Evolutionary conservation across 1,140 invertebrate species (phyloP).

Genomic region (Drosophila obscura): DNA sequence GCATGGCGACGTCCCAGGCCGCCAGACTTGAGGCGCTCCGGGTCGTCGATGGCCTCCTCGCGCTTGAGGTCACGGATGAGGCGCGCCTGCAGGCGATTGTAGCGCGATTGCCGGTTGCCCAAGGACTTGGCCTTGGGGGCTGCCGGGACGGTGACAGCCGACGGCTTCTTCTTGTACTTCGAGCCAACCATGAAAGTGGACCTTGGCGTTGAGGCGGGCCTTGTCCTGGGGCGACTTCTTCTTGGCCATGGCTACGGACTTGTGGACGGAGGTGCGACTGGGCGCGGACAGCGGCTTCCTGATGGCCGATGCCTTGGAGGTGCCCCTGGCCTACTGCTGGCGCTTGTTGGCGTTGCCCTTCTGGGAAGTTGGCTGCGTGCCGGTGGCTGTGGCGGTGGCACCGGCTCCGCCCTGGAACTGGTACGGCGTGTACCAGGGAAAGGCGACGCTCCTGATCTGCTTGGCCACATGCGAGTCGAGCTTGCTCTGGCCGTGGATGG

Average conservation of each 20-base stretch:
- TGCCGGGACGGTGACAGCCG: too few species aligned
- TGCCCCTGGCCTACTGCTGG: neutral
- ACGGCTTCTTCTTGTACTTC: too few species aligned
- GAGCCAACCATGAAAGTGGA: too few species aligned
- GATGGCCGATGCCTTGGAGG: neutral
- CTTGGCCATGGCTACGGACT: too few species aligned
- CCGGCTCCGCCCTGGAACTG: conserved; percentile 38
- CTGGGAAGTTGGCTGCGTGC: too few species aligned
- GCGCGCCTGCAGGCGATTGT: conserved; percentile 24
- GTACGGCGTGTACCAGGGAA: conserved; percentile 29
- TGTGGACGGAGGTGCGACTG: too few species aligned
- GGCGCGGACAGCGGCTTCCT: too few species aligned
- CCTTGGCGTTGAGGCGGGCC: too few species aligned
- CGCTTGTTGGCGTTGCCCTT: neutral
- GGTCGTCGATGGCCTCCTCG: conserved; percentile 54
- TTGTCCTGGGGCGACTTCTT: neutral
- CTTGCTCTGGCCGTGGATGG: neutral
- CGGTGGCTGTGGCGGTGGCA: conserved; percentile 5
- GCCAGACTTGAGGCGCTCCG: conserved; percentile 24
- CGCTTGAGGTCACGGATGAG: conserved; percentile 17
- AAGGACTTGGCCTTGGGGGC: neutral
- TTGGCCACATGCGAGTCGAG: neutral
- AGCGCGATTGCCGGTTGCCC: neutral
- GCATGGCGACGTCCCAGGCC: neutral
- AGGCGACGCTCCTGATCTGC: conserved; percentile 1